A percentile compares a stretch with the other conserved stretches of the same genome.
Evolutionary conservation across 2,113 vertebrate species (phyloP).

Genomic region (Todiramphus saurophagus): DNA sequence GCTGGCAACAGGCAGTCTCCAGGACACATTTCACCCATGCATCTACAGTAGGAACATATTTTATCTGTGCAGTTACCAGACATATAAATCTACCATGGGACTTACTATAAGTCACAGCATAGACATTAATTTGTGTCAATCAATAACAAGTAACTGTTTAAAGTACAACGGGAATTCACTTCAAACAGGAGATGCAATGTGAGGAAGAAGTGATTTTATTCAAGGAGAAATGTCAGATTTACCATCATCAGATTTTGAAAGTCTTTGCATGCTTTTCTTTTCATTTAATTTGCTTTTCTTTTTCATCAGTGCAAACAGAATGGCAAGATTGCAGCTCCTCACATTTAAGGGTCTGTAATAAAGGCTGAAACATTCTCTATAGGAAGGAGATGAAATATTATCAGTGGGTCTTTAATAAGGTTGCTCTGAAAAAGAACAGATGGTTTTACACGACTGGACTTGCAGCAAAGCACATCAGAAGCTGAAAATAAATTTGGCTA

Average conservation of each 20-base stretch:
- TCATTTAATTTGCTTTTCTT: too few species aligned
- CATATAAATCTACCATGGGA: not conserved
- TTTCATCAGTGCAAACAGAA: not conserved
- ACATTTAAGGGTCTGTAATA: not conserved
- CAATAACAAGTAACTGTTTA: not conserved
- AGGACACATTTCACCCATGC: conserved; percentile 16
- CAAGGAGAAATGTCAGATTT: not conserved
- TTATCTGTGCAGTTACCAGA: conserved; percentile 31
- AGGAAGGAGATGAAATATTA: conserved; percentile 34
- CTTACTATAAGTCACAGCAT: not conserved
- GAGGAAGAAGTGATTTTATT: not conserved
- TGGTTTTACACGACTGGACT: conserved; percentile 30
- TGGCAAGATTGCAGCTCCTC: not conserved
- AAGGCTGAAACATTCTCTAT: not conserved
- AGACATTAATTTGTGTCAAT: conserved; percentile 25
- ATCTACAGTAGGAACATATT: conserved; percentile 11
- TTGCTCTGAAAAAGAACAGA: conserved; percentile 43
- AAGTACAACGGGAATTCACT: not conserved
- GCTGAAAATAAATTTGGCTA: conserved; percentile 24
- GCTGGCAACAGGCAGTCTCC: conserved; percentile 23
- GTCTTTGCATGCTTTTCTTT: too few species aligned
- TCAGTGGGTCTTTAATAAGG: conserved; percentile 38
- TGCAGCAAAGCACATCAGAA: conserved; percentile 1
- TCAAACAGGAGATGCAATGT: not conserved
- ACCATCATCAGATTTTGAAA: not conserved